Evolutionary conservation across 2,797 vertebrate genomes (phyloP).

Genomic region (Enteromius treurensis): DNA sequence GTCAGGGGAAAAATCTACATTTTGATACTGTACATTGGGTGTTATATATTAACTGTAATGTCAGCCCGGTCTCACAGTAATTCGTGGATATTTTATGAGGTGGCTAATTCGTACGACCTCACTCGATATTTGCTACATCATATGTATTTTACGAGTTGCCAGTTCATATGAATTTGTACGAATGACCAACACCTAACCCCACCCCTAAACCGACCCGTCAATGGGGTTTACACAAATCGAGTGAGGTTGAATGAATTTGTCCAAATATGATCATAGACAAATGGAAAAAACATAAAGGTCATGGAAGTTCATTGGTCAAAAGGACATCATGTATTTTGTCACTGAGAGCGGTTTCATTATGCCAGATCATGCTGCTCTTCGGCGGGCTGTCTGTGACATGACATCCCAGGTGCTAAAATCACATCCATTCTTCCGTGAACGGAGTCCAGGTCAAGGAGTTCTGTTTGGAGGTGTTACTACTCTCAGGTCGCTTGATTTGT

Average conservation of each 20-base stretch:
- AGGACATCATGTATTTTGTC: background rate
- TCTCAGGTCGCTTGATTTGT: constrained; percentile 8
- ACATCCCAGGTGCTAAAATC: constrained; percentile 21
- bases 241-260: no score
- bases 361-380: background rate
- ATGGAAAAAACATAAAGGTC: background rate
- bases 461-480: background rate
- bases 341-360: background rate
- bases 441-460: constrained; percentile 3
- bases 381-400: background rate
- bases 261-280: background rate
- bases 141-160: no score
- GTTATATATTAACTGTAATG: background rate
- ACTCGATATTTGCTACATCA: no score
- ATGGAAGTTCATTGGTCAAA: background rate
- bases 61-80: no score
- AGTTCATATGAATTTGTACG: no score
- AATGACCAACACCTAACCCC: no score
- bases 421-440: constrained; percentile 10
- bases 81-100: no score
- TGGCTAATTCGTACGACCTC: no score
- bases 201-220: no score
- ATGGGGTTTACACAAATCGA: no score
- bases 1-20: background rate
- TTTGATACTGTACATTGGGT: background rate